A percentile compares a stretch with the other conserved stretches of the same genome.
phyloP scores from a whole-genome alignment of 2,113 vertebrate species.

The Pantherophis guttatus region DNA sequence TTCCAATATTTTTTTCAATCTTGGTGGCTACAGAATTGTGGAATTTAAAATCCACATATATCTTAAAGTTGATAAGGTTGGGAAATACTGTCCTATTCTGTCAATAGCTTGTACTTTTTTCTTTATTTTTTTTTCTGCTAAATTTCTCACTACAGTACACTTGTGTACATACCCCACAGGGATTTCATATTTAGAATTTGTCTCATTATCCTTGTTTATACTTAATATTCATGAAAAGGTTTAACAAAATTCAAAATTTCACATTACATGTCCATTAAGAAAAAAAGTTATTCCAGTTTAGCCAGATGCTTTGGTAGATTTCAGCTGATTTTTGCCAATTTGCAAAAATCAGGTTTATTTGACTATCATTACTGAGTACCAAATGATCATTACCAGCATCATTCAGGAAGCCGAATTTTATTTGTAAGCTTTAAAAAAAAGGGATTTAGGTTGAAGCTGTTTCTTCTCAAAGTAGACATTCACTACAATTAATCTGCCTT shows the following conservation, averaged over 20 bases:
- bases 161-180: background rate
- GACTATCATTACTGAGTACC: background rate
- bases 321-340: background rate
- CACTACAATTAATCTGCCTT: background rate
- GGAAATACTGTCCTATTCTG: background rate
- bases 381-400: background rate
- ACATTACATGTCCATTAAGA: background rate
- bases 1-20: background rate
- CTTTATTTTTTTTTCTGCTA: background rate
- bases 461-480: constrained; percentile 27
- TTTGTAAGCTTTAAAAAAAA: background rate
- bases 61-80: background rate
- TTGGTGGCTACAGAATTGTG: background rate
- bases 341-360: background rate
- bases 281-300: background rate
- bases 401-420: background rate
- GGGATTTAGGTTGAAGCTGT: background rate
- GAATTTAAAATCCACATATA: background rate
- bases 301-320: background rate
- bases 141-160: background rate
- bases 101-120: background rate
- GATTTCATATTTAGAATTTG: background rate
- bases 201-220: background rate
- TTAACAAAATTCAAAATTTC: background rate
- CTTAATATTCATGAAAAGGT: background rate